A percentile compares a stretch with the other conserved stretches of the same genome.
Conservation (phyloP, 1,140 invertebrate genomes). For the Megalopta genalis region DNA sequence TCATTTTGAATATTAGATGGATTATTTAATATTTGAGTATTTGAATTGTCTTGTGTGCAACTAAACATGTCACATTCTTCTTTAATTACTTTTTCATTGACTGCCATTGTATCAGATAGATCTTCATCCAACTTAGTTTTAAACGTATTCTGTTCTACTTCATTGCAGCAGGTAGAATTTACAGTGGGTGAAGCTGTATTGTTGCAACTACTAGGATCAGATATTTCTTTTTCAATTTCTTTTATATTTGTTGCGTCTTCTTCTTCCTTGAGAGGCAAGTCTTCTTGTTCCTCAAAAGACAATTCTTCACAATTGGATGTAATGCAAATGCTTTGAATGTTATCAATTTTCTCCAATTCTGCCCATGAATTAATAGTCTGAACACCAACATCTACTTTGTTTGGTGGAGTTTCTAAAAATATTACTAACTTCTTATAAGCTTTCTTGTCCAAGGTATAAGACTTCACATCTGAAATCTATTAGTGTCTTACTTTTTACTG, state of each 20-base stretch:
- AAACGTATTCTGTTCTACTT: constrained; percentile 7
- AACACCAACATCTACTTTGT: constrained; percentile 58
- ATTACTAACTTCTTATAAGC: constrained; percentile 63
- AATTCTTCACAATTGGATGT: constrained; percentile 46
- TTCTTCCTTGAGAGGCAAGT: neutral
- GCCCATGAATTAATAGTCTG: constrained; percentile 61
- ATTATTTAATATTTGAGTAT: constrained; percentile 4
- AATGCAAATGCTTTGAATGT: constrained; percentile 42
- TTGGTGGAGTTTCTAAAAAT: constrained; percentile 59
- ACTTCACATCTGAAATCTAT: constrained; percentile 69
- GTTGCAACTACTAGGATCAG: neutral
- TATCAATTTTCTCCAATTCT: constrained; percentile 29
- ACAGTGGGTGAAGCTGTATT: constrained; percentile 19
- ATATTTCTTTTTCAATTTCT: neutral
- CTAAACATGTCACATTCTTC: constrained; percentile 27
- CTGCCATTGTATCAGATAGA: neutral
- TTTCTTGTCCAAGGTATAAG: constrained; percentile 60
- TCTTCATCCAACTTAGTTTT: constrained; percentile 22
- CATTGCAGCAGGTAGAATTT: constrained; percentile 30
- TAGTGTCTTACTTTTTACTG: constrained; percentile 20
- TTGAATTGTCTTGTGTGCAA: neutral
- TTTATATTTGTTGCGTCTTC: neutral
- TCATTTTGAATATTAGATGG: constrained; percentile 32
- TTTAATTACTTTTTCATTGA: constrained; percentile 25
- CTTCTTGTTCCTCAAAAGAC: neutral